Evolutionary conservation across 2,797 vertebrate genomes (phyloP).

Genomic region (Scarus forsteni): DNA sequence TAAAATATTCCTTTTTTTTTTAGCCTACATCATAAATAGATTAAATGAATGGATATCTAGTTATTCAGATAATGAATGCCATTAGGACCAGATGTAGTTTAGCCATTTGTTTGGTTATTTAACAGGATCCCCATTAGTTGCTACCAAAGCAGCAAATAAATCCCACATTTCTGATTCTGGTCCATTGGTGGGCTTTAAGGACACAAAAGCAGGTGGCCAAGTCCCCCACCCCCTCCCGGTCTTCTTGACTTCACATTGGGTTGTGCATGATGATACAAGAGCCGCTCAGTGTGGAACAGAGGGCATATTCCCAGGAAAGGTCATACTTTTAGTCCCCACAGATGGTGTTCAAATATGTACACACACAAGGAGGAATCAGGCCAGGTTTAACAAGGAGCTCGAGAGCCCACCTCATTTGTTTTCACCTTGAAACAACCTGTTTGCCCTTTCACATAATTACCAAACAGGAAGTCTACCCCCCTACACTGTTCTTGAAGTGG

Average conservation of each 20-base stretch:
- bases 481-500: constrained; percentile 31
- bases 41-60: too few species aligned
- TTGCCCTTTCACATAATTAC: constrained; percentile 54
- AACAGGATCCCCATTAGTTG: too few species aligned
- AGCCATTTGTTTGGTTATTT: too few species aligned
- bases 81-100: too few species aligned
- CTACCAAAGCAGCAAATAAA: too few species aligned
- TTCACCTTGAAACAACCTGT: constrained; percentile 54
- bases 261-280: neutral
- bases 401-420: constrained; percentile 63
- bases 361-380: constrained; percentile 27
- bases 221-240: neutral
- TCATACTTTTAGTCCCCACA: constrained; percentile 29
- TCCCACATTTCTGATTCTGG: too few species aligned
- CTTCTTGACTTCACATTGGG: neutral
- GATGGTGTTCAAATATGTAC: constrained; percentile 31
- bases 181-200: too few species aligned
- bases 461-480: constrained; percentile 33
- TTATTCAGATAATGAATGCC: too few species aligned
- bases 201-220: too few species aligned
- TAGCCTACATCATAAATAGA: too few species aligned
- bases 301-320: constrained; percentile 31
- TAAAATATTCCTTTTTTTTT: too few species aligned
- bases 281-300: neutral
- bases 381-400: constrained; percentile 44